Percentiles rank a stretch among this genome's conserved stretches.
These are phyloP conservation scores for Epirrita christyi DNA, from an alignment of 2,888 invertebrate species.

Conservation along the genomic window DNA sequence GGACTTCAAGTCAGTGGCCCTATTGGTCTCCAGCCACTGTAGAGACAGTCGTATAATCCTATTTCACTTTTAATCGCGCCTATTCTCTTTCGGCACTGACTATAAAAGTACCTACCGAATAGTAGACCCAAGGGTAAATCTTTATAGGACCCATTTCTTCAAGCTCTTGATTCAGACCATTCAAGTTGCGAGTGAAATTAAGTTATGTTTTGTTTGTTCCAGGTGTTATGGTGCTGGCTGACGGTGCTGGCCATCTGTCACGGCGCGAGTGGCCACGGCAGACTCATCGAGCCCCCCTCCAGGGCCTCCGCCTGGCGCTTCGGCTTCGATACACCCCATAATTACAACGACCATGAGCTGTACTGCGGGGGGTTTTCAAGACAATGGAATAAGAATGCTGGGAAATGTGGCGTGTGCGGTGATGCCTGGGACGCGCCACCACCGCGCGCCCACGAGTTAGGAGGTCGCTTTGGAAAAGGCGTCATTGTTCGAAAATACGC, in stretches of 20 bases:
- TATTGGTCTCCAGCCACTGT: no score
- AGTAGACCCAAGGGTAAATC: neutral
- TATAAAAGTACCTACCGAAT: neutral
- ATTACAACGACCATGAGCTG: conserved; percentile 95
- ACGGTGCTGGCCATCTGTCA: conserved; percentile 58
- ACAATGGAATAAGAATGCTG: conserved; percentile 92
- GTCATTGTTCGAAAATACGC: conserved; percentile 92
- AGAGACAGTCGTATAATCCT: no score
- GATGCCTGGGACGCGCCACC: conserved; percentile 90
- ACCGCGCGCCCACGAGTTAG: conserved; percentile 92
- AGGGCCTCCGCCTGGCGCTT: conserved; percentile 95
- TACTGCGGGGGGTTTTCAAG: conserved; percentile 95
- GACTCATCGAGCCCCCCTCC: conserved; percentile 94
- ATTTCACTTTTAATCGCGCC: no score
- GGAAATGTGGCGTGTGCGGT: conserved; percentile 94
- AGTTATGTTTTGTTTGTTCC: conserved; percentile 46
- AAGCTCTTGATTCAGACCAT: neutral
- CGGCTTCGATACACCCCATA: conserved; percentile 94
- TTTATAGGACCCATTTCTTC: neutral
- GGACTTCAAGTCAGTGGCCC: no score
- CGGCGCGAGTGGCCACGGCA: conserved; percentile 86
- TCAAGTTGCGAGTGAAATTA: neutral
- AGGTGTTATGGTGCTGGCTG: conserved; percentile 70
- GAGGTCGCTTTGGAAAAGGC: conserved; percentile 93
- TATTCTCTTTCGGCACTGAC: no score